These are phyloP conservation scores for Harpagus bidentatus DNA, from an alignment of 2,113 vertebrate species.

Conservation along the genomic window DNA sequence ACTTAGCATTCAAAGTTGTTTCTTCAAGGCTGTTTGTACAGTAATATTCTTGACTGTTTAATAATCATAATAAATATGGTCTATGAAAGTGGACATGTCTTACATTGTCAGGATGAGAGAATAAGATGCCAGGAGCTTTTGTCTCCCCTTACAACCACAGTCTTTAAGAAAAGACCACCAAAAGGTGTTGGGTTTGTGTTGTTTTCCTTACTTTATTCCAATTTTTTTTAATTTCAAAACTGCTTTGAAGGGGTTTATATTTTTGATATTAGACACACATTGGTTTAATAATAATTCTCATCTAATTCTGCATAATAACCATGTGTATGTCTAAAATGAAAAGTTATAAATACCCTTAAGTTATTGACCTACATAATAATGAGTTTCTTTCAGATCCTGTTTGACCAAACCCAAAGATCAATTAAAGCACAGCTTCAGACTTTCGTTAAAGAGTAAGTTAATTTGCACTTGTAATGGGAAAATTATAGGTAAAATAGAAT, in stretches of 20 bases:
- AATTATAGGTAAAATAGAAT: not conserved
- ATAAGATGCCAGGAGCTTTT: not conserved
- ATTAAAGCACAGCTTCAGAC: slow-evolving; percentile 95
- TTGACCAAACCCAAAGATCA: slow-evolving; percentile 96
- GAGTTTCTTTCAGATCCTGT: slow-evolving; percentile 85
- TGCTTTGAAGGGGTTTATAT: not conserved
- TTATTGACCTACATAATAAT: not conserved
- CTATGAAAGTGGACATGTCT: not conserved
- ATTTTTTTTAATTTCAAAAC: not conserved
- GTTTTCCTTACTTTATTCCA: not conserved
- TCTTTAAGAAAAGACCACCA: not conserved
- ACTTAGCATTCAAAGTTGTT: not conserved
- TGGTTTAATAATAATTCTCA: not conserved
- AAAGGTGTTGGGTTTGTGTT: not conserved
- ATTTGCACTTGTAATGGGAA: not conserved
- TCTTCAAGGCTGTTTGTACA: not conserved
- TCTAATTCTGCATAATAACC: not conserved
- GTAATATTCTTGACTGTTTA: not conserved
- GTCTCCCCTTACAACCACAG: not conserved
- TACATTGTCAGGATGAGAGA: not conserved
- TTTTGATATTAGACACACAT: not conserved
- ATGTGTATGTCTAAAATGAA: not conserved
- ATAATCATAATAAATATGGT: not conserved
- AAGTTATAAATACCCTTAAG: not conserved
- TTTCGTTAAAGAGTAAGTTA: slow-evolving; percentile 96